Base-by-base conservation (phyloP, 92 coral and sea anemone genomes). In the Siderastrea radians region DNA sequence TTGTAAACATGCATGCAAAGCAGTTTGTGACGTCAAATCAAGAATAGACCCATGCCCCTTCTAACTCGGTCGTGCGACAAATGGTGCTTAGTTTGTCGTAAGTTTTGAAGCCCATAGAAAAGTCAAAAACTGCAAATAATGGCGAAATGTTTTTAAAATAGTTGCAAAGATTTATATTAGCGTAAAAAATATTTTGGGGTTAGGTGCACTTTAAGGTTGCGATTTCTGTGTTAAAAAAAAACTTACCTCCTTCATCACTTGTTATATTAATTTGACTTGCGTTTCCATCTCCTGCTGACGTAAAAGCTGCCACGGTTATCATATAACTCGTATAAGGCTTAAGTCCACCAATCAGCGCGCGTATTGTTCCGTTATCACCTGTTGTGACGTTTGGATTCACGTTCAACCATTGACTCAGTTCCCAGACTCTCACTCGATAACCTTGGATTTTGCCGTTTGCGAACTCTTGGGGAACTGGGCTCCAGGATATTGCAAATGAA, bases 401-500 rank as follows among this genome's bases (percentile, higher is more conserved):
- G 38, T 26, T 26, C 38, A 26, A 26, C 38, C 38, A 26, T 26
- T 26, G 38, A 26, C 38, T 26, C 38, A 26, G 76, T 60, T 49
- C n/a, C 47, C 53, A 44, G 60, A 63, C 48, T 14, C 11, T 74
- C 74, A 48, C 71, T 50, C 58, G 53, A 45, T 74, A 65, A 48
- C 88, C 88, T 16, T 57, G 88, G 17, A 84, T 84, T 9, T 51
- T 63, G 12, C 88, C 88, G 68, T 84, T 80, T 7, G 73, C 75
- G 62, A 61, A 84, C 59, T 84, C 82, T 13, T 16, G 57, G 5
- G 53, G 54, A 60, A 84, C 88, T 58, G 88, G 88, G n/a, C 43
- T 15, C 88, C 88, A 84, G 55, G 67, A 58, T 9, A 84, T 62
- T 5, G 61, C 43, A 15, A 84, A 48, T 16, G 74, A 62, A 15